Base-by-base conservation (phyloP, 2,888 invertebrate genomes). In the Itoplectis maculator region DNA sequence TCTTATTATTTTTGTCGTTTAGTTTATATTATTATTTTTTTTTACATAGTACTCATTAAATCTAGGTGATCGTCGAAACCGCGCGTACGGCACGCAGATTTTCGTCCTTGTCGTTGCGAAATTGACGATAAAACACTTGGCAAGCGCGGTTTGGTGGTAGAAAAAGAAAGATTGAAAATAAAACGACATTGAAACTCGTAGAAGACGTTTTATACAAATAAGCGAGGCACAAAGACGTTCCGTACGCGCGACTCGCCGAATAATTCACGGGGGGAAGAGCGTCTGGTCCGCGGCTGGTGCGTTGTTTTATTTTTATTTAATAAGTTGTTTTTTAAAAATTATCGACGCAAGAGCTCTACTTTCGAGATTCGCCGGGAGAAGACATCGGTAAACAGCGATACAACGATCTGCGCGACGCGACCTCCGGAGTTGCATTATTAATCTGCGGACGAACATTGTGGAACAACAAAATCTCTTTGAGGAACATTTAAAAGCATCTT, bases 121-220 rank as follows among this genome's bases (percentile, higher is more conserved):
- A 84, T 85, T 79, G 74, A 85, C 80, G 15, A 54, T 66, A 69
- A 84, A 78, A 82, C 72, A 68, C 81, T 79, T 81, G 84, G 70
- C 73, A 79, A 83, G 80, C 72, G 78, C 63, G 78, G 68, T 35
- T 47, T 66, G 42, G 40, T 66, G 56, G 54, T 75, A 40, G 51
- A 66, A 56, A 42, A 37, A 49, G 61, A 73, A 61, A 59, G 63
- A 56, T 47, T 13, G 18, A 37, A 29, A 56, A 54, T 42, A 40
- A 49, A 70, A n/a, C 8, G 37, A 66, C 42, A 51, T 2, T 15
- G 42, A 15, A 69, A 69, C 42, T 49, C 37, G 23, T 40, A 23
- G 18, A 23, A 13, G 68, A 45, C 29, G 20, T 40, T 13, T 18
- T 23, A n/a, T n/a, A n/a, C n/a, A n/a, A n/a, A n/a, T 23, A 23